Conservation (phyloP, 1,140 invertebrate species). For the Caenorhabditis inopinata region DNA sequence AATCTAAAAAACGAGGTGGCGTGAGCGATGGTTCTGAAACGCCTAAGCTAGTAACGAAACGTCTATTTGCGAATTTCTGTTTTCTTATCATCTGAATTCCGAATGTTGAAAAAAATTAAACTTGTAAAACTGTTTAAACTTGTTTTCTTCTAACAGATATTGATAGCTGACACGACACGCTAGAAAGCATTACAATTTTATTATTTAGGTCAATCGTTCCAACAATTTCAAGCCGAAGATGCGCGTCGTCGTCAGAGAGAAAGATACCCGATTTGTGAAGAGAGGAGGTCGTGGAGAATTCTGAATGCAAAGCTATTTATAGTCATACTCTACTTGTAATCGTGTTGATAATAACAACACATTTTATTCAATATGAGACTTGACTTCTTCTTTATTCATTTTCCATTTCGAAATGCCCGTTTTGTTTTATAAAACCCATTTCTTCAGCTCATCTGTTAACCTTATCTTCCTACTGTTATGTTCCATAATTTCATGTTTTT, state of each 20-base stretch:
- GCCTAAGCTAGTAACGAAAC: no score
- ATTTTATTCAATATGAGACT: neutral
- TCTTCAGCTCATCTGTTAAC: no score
- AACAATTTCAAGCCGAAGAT: constrained; percentile 10
- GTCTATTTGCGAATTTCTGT: no score
- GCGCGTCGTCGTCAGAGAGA: neutral
- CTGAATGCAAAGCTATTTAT: neutral
- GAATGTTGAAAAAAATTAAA: no score
- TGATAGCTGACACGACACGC: no score
- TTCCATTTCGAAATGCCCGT: neutral
- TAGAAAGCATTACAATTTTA: neutral
- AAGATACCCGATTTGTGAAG: neutral
- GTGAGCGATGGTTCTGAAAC: no score
- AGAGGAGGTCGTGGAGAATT: neutral
- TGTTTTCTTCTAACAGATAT: no score
- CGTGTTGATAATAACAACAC: neutral
- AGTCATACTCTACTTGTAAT: neutral
- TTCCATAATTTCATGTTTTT: no score
- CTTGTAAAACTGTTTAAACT: no score
- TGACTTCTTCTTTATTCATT: neutral
- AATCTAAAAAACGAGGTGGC: no score
- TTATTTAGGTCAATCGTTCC: neutral
- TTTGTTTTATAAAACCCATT: neutral
- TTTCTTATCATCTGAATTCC: no score
- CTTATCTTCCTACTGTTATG: no score